These are phyloP conservation scores for Cromileptes altivelis DNA, from an alignment of 2,113 vertebrate genomes.

Conservation along the genomic window DNA sequence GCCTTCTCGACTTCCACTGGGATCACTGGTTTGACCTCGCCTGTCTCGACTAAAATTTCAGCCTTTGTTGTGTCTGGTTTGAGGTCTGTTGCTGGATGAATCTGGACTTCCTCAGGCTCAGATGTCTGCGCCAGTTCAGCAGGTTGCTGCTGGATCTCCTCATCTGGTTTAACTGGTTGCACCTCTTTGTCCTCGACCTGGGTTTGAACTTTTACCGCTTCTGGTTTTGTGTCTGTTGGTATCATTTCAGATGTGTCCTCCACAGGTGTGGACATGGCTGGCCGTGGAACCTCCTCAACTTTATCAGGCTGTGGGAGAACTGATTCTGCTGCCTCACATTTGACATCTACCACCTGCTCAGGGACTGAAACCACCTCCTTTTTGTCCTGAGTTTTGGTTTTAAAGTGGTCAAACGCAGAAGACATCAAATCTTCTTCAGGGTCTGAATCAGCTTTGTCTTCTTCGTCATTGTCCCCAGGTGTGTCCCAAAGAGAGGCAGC, in stretches of 20 bases:
- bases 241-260: neutral
- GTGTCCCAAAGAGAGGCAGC: constrained; percentile 83
- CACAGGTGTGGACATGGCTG: neutral
- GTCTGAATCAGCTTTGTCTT: constrained; percentile 20
- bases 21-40: constrained; percentile 21
- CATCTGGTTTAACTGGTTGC: neutral
- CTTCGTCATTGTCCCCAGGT: constrained; percentile 10
- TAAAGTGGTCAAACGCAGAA: constrained; percentile 44
- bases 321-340: constrained; percentile 3
- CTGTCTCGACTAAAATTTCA: neutral
- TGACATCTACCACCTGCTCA: constrained; percentile 1
- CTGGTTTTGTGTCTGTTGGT: constrained; percentile 3
- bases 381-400: constrained; percentile 33
- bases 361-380: constrained; percentile 13
- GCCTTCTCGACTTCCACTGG: neutral
- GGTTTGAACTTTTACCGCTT: constrained; percentile 15
- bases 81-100: neutral
- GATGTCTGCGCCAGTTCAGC: neutral
- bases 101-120: constrained; percentile 10
- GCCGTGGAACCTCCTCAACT: constrained; percentile 21
- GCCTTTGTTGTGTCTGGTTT: constrained; percentile 4
- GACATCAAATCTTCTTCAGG: constrained; percentile 58
- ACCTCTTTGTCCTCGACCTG: constrained; percentile 14
- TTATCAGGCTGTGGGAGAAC: constrained; percentile 1
- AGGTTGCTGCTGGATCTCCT: constrained; percentile 8